Conservation (phyloP, 2,888 invertebrate species). For the Perithous albicinctus region DNA sequence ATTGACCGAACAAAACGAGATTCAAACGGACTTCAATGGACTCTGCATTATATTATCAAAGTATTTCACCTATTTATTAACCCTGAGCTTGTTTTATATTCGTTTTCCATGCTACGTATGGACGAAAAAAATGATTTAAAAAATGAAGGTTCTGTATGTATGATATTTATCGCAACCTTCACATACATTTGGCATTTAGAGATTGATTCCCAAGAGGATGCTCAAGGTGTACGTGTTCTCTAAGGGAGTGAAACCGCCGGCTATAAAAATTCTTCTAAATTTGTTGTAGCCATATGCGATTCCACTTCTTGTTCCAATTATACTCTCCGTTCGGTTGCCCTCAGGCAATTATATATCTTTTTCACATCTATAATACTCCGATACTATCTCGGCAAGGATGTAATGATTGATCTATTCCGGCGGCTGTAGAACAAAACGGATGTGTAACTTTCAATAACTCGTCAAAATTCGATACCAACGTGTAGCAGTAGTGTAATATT, state of each 20-base stretch:
- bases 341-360: slow-evolving; percentile 29
- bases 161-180: slow-evolving; percentile 49
- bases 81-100: slow-evolving; percentile 17
- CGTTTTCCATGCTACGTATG: slow-evolving; percentile 12
- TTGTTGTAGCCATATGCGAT: slow-evolving; percentile 37
- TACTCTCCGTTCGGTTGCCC: slow-evolving; percentile 15
- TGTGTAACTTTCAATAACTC: neutral
- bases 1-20: slow-evolving; percentile 9
- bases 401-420: neutral
- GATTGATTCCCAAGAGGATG: slow-evolving; percentile 56
- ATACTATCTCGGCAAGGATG: neutral
- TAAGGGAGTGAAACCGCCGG: neutral
- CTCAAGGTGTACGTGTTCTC: slow-evolving; percentile 47
- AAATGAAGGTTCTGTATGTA: slow-evolving; percentile 11
- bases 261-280: slow-evolving; percentile 39
- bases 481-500: neutral
- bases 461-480: neutral
- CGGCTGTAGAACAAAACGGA: neutral
- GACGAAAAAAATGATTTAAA: slow-evolving; percentile 7
- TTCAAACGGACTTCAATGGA: neutral
- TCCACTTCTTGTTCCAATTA: slow-evolving; percentile 38
- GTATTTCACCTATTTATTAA: neutral
- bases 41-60: neutral
- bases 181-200: slow-evolving; percentile 41
- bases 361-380: slow-evolving; percentile 26